Base-by-base conservation (phyloP, 2,113 vertebrate genomes). In the Tympanuchus pallidicinctus region DNA sequence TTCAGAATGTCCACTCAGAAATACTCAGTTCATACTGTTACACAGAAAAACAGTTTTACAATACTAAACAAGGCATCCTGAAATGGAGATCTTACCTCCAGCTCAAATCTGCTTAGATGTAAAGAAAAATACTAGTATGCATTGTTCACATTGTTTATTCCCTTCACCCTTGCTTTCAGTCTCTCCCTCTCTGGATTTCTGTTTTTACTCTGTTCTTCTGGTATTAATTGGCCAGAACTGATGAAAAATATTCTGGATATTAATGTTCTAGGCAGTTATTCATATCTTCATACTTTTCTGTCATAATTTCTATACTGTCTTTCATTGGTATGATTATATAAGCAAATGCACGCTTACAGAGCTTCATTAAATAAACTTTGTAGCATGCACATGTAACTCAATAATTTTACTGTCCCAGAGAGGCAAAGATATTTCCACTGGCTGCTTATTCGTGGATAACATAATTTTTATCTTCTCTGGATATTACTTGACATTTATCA, bases 1-100 rank as follows among this genome's bases (percentile, higher is more conserved):
- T 94, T 95, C 83, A 93, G 76, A 86, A 84, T 86, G 34, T 42
- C 86, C 38, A 24, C 47, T 60, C 88, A 74, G 66, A 86, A 92
- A 56, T 92, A 67, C 86, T 89, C 38, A 28, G 57, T 64, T 77
- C 67, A 85, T 70, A 24, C 63, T 70, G 43, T 89, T 89, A 73
- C 64, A 85, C 48, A 80, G 63, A 89, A 45, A 34, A 72, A 36
- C 50, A 82, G 48, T 82, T 94, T 89, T 70, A 57, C 80, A 90
- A 80, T 42, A 20, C 69, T 86, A 71, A 81, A 52, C 34, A 65
- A 24, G 14, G 34, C 43, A 82, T 82, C 52, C 73, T 1, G 5
- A 94, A 94, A 81, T 84, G n/a, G 48, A 84, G 47, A 14, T 30
- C 32, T 81, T 80, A 32, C n/a, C 19, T 67, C 91, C 42, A 54